Evolutionary conservation across 2,888 invertebrate species (phyloP), one percentile per base, ranked within the genome.

Genomic region (Epirrhoe tristata): DNA sequence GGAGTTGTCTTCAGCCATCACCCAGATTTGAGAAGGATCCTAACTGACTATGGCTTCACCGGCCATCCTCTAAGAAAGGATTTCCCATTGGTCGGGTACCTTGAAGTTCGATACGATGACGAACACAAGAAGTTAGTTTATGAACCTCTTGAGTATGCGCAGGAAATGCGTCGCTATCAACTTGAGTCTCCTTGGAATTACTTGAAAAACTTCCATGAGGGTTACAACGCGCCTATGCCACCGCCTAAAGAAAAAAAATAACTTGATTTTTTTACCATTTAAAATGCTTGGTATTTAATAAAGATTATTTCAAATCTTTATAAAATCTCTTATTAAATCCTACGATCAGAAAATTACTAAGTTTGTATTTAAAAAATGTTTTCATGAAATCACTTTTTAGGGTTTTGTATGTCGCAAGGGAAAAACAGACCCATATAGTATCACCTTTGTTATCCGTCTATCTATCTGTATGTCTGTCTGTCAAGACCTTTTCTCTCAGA

Each of bases 61-160:
- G 93, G 93, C 0, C 93, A 94, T 75, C 93, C 93, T 7, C 70
- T 93, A 16, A 80, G 92, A 57, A 93, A 93, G 66, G 93, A 93
- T 70, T 93, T 89, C 64, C 93, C 93, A 0, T 66, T 90, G 6
- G 83, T 85, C 1, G 93, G 93, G 0, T 93, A 93, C 64, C 85
- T 81, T 1, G 93, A 93, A 77, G 83, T 89, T 10, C 85, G 93
- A 14, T 93, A 93, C 63, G 93, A 93, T 66, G 93, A 93, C 66
- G 92, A 88, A 48, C 66, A 90, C 14, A 93, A 93, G 71, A 92
- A 91, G 63, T 66, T 93, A 1, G 92, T 93, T 0, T 93, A 91
- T 66, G 93, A 93, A 52, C 93, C 93, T 0, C 82, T 90, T 0
- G 93, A 93, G 70, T 88, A 70, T 70, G 82, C 91, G 31, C 91